A percentile compares a stretch with the other conserved stretches of the same genome.
Conservation (phyloP, 1,140 invertebrate genomes). For the Dendrolimus kikuchii region DNA sequence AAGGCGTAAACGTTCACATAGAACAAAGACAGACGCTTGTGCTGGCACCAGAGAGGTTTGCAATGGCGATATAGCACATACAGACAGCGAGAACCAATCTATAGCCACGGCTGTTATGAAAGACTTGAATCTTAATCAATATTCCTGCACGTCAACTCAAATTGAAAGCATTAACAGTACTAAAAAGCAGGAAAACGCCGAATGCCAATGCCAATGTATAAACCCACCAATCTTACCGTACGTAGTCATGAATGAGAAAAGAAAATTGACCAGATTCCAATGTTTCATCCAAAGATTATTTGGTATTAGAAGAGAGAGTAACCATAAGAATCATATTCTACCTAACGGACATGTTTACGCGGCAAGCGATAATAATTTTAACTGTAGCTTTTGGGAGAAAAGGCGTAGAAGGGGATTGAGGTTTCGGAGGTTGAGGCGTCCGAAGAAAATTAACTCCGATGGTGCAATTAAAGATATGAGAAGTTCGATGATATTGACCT, state of each 20-base stretch:
- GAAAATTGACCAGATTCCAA: slow-evolving; percentile 42
- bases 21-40: slow-evolving; percentile 46
- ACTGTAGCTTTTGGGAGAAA: slow-evolving; percentile 25
- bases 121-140: slow-evolving; percentile 31
- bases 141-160: slow-evolving; percentile 18
- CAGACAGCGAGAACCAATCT: slow-evolving; percentile 16
- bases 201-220: slow-evolving; percentile 23
- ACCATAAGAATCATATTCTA: slow-evolving; percentile 14
- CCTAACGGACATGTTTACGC: slow-evolving; percentile 30
- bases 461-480: slow-evolving; percentile 27
- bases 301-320: slow-evolving; percentile 32
- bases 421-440: slow-evolving; percentile 29
- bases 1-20: slow-evolving; percentile 25
- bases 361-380: slow-evolving; percentile 49
- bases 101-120: slow-evolving; percentile 32
- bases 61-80: slow-evolving; percentile 18
- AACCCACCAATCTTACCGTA: slow-evolving; percentile 17
- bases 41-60: slow-evolving; percentile 32
- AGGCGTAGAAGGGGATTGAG: slow-evolving; percentile 29
- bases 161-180: slow-evolving; percentile 16
- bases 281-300: slow-evolving; percentile 47
- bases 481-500: slow-evolving; percentile 41
- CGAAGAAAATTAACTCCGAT: slow-evolving; percentile 47
- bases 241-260: slow-evolving; percentile 27
- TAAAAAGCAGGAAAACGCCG: slow-evolving; percentile 25